Evolutionary conservation across 2,797 vertebrate genomes (phyloP), one percentile per base, ranked within the genome.

Genomic region (Lepilemur septentrionalis): DNA sequence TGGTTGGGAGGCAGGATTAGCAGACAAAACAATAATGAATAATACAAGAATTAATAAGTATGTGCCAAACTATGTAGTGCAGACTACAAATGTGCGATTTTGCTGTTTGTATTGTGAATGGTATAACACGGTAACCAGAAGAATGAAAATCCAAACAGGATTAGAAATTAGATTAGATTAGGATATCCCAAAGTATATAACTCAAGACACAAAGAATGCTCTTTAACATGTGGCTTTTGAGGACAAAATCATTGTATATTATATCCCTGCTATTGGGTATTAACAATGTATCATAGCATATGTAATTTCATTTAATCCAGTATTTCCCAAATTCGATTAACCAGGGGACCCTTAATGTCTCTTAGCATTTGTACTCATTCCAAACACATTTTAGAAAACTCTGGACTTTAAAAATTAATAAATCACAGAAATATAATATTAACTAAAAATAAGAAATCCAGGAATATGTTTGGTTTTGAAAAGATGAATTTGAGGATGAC

Each of bases 311-410:
- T 91, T 72, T 82, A 93, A 85, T 91, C 10, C 52, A 69, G 3
- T 91, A 65, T 88, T 96, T 94, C 78, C 72, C 35, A 96, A 91
- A 85, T 83, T 57, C 89, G 73, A 97, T 89, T 96, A 92, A 72
- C 59, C 10, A 75, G 12, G 35, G 14, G 43, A 81, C 7, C 4
- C 5, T 95, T 80, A 79, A 32, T 32, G 7, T 63, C 35, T 89
- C 81, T 93, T 72, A 84, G 35, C 43, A 85, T 23, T 75, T 88
- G 3, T 41, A 90, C 72, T 83, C 10, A 15, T 93, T 90, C 22
- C 25, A 82, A 94, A 72, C 1, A 81, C 32, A 94, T 13, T 82
- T 79, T 91, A 32, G 25, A 88, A 95, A 95, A 69, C 18, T 52
- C 32, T 67, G 13, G 15, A 72, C 81, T 92, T 73, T 46, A 22